Base-by-base conservation (phyloP, 2,888 invertebrate species). In the Caenorhabditis wallacei region DNA sequence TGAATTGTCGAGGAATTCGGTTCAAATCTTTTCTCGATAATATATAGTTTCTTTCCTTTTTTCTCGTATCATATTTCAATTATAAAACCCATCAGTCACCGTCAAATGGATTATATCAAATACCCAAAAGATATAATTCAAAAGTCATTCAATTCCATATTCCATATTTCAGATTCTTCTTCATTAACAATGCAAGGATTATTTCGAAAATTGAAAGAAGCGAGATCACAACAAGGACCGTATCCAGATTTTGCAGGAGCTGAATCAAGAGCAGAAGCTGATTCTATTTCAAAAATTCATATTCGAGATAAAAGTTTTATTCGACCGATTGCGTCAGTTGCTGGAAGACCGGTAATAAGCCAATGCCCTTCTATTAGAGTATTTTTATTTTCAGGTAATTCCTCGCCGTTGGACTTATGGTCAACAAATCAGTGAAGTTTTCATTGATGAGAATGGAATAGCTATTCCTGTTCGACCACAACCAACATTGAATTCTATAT, bases 331-430 rank as follows among this genome's bases (percentile, higher is more conserved):
- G 81, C 66, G 8, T 76, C 70, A 10, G 48, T 82, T 22, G 81
- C 64, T 18, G 81, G 81, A 1, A 57, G 76, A 69, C 76, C 72
- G 10, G 80, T 81, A 11, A 72, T 66, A 22, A 8, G 18, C 2
- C 3, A n/a, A 48, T 18, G n/a, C 16, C 43, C 43, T 43, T 16
- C 3, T 0, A 37, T 13, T 18, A 1, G 5, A 16, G 22, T 0
- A 10, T 22, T 8, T 24, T 11, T 16, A n/a, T 35, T 68, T 80
- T 5, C 30, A 80, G 80, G 75, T 81, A 8, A 82, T 82, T 61
- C 81, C 81, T 13, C 75, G 81, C 20, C 70, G 81, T 18, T 82
- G 81, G 81, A 82, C 76, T 0, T 70, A 70, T 35, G 81, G 75
- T 8, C 66, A 71, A 46, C 69, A 22, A 4, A 82, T 82, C 35